Conservation (phyloP, 1,140 invertebrate genomes). For the Zaprionus tsacasi region DNA sequence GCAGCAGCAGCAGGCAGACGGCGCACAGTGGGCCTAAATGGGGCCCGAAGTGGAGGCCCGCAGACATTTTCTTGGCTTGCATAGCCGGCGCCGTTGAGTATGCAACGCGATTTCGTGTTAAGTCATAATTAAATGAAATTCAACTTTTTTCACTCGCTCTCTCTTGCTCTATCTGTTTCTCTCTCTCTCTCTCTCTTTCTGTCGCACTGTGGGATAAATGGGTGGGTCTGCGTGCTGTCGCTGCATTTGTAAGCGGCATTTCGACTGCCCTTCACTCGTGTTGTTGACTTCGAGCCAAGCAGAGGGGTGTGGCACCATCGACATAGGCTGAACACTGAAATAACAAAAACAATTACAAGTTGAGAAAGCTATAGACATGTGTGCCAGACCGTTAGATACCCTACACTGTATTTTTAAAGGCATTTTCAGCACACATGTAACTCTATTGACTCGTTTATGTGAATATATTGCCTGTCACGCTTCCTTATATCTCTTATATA, state of each 20-base stretch:
- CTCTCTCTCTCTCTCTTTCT: not conserved
- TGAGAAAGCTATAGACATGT: not conserved
- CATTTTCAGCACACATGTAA: no score
- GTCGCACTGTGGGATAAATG: not conserved
- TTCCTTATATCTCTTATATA: no score
- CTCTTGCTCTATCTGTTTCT: not conserved
- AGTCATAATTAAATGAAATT: conserved; percentile 80
- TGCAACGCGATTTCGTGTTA: conserved; percentile 73
- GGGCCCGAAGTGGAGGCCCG: not conserved
- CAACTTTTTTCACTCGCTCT: conserved; percentile 37
- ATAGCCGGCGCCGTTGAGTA: conserved; percentile 62
- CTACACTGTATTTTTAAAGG: no score
- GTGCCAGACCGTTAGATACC: no score
- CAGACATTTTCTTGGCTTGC: conserved; percentile 55
- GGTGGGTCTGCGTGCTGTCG: conserved; percentile 37
- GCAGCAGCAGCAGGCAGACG: conserved; percentile 8
- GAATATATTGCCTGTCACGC: no score
- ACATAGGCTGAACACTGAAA: not conserved
- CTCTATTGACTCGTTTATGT: no score
- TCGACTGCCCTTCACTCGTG: conserved; percentile 40
- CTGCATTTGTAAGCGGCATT: conserved; percentile 44
- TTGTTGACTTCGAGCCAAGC: conserved; percentile 34
- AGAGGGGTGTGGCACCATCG: conserved; percentile 27
- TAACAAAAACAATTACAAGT: conserved; percentile 1
- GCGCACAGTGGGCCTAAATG: not conserved